Evolutionary conservation across 2,113 vertebrate genomes (phyloP), one percentile per base, ranked within the genome.

Genomic region (Hemiprocne comata): DNA sequence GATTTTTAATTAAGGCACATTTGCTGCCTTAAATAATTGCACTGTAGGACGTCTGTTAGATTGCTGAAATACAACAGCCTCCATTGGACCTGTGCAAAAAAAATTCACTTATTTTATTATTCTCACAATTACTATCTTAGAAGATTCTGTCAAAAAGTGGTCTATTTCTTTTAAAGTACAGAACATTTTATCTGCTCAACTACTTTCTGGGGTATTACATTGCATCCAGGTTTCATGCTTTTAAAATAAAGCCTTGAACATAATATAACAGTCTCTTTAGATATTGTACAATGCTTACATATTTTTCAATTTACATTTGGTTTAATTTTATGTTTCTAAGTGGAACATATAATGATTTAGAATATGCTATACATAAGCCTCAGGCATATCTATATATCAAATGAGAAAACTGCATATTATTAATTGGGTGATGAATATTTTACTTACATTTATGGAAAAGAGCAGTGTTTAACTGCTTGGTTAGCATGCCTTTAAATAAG

Each of bases 391-490:
- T 88, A 73, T 67, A 53, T 50, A 94, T 85, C 71, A 96, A 6
- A 57, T 77, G 57, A 23, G 72, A 89, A 93, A 95, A 80, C 17
- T n/a, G 53, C 79, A 15, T 64, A 91, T 80, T 97, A 96, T 92
- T 97, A 95, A 94, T 95, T 87, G 72, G 57, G 42, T 85, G 83
- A 95, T 97, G 83, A 97, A 95, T 96, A 96, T 96, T 96, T 96
- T 96, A 94, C 21, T 89, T 94, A 79, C 73, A 93, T 75, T 97
- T 94, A 94, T 13, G 84, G 74, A 94, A 95, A 94, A 93, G 79
- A 93, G 72, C 81, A 29, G 62, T 80, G 44, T 94, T 95, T 97
- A 97, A 97, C 84, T 96, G 89, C 71, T 96, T 77, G 62, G 48
- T 85, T 93, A 95, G 85, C 61, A 88, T 93, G 89, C 78, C 71